Percentiles rank a stretch among this genome's conserved stretches.
phyloP scores from a whole-genome alignment of 2,113 vertebrate genomes.

The Tonatia bakeri region DNA sequence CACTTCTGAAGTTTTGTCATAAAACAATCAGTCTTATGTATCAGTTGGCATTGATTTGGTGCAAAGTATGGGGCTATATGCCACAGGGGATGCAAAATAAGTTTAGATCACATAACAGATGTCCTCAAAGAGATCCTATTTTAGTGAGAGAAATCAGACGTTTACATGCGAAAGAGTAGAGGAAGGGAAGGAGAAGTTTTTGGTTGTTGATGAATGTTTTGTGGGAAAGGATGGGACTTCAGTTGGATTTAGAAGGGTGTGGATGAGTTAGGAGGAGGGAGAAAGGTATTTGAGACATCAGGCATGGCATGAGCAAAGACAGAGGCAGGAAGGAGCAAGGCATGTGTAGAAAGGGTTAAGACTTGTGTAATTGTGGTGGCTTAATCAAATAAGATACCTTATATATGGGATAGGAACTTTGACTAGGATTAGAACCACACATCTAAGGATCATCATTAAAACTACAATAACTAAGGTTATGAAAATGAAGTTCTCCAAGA shows the following conservation, averaged over 20 bases:
- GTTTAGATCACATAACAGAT: background rate
- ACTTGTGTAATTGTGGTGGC: background rate
- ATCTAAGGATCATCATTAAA: background rate
- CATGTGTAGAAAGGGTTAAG: background rate
- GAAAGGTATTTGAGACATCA: background rate
- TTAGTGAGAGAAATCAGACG: background rate
- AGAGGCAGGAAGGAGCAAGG: background rate
- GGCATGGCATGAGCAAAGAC: background rate
- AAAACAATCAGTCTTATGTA: background rate
- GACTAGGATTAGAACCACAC: background rate
- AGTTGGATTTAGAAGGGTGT: background rate
- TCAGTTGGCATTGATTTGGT: background rate
- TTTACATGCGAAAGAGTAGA: background rate
- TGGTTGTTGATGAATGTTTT: background rate
- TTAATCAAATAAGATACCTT: background rate
- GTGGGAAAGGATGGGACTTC: background rate
- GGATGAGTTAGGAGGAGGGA: background rate
- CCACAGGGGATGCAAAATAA: background rate
- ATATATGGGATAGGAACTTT: background rate
- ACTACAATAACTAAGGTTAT: background rate
- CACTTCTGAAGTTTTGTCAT: slow-evolving; percentile 27
- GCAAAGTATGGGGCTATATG: background rate
- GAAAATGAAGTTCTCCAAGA: background rate
- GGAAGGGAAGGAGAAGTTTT: background rate
- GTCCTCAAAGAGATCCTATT: background rate